Conservation (phyloP, 2,888 invertebrate genomes). For the Syritta pipiens region DNA sequence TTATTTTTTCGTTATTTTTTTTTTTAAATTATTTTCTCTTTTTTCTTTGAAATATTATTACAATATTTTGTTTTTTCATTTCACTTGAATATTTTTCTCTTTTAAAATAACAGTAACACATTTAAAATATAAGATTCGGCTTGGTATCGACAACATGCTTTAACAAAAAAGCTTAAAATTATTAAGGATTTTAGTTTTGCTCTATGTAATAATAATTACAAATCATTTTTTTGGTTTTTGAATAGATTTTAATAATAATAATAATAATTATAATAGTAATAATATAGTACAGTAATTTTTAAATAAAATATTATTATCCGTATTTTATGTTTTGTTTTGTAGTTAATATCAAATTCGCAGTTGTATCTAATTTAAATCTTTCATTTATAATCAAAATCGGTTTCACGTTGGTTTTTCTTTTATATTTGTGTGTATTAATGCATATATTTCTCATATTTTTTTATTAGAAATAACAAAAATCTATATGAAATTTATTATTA, state of each 20-base stretch:
- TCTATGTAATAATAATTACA: slow-evolving; percentile 67
- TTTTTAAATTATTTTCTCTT: slow-evolving; percentile 70
- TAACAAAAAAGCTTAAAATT: slow-evolving; percentile 70
- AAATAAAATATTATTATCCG: slow-evolving; percentile 61
- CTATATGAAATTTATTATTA: slow-evolving; percentile 60
- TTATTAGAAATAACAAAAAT: slow-evolving; percentile 61
- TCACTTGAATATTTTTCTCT: slow-evolving; percentile 66
- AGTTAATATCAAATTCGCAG: slow-evolving; percentile 56
- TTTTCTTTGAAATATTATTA: slow-evolving; percentile 67
- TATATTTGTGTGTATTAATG: slow-evolving; percentile 43
- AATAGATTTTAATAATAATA: slow-evolving; percentile 56
- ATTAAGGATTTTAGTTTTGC: slow-evolving; percentile 68
- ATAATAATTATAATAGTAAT: slow-evolving; percentile 59
- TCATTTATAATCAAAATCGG: slow-evolving; percentile 42
- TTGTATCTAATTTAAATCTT: slow-evolving; percentile 40
- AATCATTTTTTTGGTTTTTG: slow-evolving; percentile 57
- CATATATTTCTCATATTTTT: slow-evolving; percentile 40
- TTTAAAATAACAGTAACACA: slow-evolving; percentile 70
- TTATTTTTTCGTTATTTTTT: slow-evolving; percentile 48
- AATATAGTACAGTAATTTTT: slow-evolving; percentile 60
- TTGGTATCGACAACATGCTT: slow-evolving; percentile 70
- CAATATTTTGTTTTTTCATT: slow-evolving; percentile 69
- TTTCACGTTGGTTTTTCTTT: slow-evolving; percentile 44
- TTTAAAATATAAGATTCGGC: slow-evolving; percentile 70
- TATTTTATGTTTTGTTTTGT: slow-evolving; percentile 28